These are phyloP conservation scores for Cyclophora punctaria DNA, from an alignment of 2,888 invertebrate species.

Conservation along the genomic window DNA sequence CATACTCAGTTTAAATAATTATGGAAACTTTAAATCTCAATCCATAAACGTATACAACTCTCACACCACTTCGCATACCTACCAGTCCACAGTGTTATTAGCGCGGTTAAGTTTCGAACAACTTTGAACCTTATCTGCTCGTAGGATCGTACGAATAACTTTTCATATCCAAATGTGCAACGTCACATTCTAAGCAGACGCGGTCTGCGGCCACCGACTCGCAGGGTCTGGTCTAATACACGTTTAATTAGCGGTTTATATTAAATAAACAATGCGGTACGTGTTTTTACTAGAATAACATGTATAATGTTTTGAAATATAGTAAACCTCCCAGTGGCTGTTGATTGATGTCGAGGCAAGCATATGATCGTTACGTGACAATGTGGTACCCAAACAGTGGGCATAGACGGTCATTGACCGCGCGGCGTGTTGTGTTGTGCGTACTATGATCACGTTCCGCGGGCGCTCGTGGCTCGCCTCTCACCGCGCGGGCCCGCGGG, in stretches of 20 bases:
- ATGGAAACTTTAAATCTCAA: constrained; percentile 20
- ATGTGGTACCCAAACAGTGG: constrained; percentile 21
- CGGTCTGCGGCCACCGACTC: constrained; percentile 35
- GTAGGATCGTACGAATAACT: constrained; percentile 27
- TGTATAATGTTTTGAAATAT: background rate
- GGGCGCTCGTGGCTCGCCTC: constrained; percentile 6
- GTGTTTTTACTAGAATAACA: too few species aligned
- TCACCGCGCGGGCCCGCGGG: background rate
- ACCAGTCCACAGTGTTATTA: constrained; percentile 14
- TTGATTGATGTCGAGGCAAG: constrained; percentile 14
- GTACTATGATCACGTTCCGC: constrained; percentile 12
- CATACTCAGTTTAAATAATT: constrained; percentile 17
- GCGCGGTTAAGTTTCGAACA: constrained; percentile 8
- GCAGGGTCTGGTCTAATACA: constrained; percentile 28
- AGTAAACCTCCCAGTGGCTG: constrained; percentile 10
- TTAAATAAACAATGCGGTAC: too few species aligned
- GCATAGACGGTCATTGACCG: constrained; percentile 23
- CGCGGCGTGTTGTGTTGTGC: constrained; percentile 13
- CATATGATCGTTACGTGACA: constrained; percentile 22
- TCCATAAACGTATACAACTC: constrained; percentile 17
- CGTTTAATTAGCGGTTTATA: constrained; percentile 22
- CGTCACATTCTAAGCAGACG: constrained; percentile 55
- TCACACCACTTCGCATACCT: constrained; percentile 19
- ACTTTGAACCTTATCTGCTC: constrained; percentile 19
- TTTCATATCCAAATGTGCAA: constrained; percentile 38